Evolutionary conservation across 2,797 vertebrate species (phyloP), one percentile per base, ranked within the genome.

Genomic region (Erithacus rubecula): DNA sequence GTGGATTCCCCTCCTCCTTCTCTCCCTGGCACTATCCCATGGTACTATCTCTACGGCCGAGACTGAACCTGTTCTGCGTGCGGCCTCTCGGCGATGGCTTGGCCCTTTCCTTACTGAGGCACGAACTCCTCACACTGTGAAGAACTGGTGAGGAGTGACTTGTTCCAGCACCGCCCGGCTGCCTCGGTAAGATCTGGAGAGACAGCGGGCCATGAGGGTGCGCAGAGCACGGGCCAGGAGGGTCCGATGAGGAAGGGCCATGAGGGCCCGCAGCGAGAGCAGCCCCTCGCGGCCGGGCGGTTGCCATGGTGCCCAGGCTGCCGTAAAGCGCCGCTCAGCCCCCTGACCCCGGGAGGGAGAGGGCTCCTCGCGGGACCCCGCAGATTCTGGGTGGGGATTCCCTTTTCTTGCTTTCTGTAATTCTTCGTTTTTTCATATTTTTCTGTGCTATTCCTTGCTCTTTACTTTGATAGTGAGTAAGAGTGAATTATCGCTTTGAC

Each of bases 331-430:
- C 32, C 3, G 3, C 32, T 4, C 20, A 6, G 39, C 15, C 2
- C 17, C 2, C 1, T 3, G 13, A 1, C 20, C 0, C 5, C 1
- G 7, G 20, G 12, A 4, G 5, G 7, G 0, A 1, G 5, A 1
- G 20, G 1, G 6, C 0, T 4, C 0, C 4, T 7, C 0, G 2
- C 1, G 3, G 11, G 11, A 3, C 0, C 2, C 11, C 1, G 1
- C 14, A 6, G 10, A 0, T 43, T 23, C 29, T 17, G 11, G 24
- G 29, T 12, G 55, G 20, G 1, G 16, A 4, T 17, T n/a, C 6
- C 39, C 3, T 39, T 20, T 20, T 21, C 24, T 34, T 17, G 24
- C 17, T 15, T 30, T 21, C 39, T 34, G 11, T 8, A 39, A 53
- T 46, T 53, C 16, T 69, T 46, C 1, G 0, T 3, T 47, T 55